Evolutionary conservation across 1,140 invertebrate species (phyloP), one percentile per base, ranked within the genome.

Genomic region (Drosophila eugracilis): DNA sequence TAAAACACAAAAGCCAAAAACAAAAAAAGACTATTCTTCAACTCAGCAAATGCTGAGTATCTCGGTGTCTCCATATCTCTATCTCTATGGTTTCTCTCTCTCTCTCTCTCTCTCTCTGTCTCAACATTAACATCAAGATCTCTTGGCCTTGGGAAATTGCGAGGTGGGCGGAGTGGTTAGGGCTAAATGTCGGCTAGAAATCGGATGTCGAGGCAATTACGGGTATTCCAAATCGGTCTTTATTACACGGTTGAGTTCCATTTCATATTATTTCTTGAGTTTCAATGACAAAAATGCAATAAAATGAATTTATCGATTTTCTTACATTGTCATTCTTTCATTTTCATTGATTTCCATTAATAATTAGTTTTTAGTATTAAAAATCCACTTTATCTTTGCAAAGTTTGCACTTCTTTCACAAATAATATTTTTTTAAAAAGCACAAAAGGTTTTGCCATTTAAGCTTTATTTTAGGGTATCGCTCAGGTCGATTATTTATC

Each of bases 31-130:
- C 7, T 17, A 59, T 50, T 66, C 30, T 50, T 72, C 55, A 76
- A 77, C 69, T 88, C 59, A 75, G 84, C 78, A 63, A 83, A 88
- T 74, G 36, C 39, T 24, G 28, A 47, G 39, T 19, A 9, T 34
- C 21, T 44, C 22, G 19, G 24, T 24, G 14, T 30, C 24, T 32
- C 30, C 26, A 5, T 36, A 15, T 41, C 17, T 24, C 22, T 59
- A 19, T 39, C 32, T 37, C 37, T 44, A 19, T 49, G 22, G 34
- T 21, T 41, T 15, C 14, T 24, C n/a, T 19, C 15, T 41, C 26
- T 41, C 9, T 54, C 15, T 39, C 30, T 37, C 3, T 15, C 9
- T 32, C 36, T 19, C 10, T 32, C 26, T 36, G 15, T 44, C 3
- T 24, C 9, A 15, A 22, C 26, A n/a, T 44, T 26, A 21, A 44